phyloP scores from a whole-genome alignment of 2,888 invertebrate genomes.

The Morpho deidamia region DNA sequence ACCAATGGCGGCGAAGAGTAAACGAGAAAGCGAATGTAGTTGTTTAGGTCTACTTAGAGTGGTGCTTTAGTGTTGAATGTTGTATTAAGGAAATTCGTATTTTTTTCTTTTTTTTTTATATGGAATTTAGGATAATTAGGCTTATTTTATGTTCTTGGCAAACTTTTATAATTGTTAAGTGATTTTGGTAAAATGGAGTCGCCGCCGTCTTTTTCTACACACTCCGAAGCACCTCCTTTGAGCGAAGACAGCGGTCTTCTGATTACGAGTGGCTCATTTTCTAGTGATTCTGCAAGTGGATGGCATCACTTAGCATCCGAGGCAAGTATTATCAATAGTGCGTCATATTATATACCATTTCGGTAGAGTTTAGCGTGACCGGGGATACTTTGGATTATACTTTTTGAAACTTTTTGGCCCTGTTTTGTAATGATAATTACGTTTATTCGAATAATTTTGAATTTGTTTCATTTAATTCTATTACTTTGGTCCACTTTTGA shows the following conservation, averaged over 20 bases:
- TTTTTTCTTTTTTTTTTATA: constrained; percentile 34
- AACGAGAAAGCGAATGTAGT: constrained; percentile 18
- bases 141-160: constrained; percentile 42
- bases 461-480: background rate
- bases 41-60: constrained; percentile 15
- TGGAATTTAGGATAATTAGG: constrained; percentile 33
- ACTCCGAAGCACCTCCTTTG: constrained; percentile 84
- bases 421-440: background rate
- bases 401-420: constrained; percentile 12
- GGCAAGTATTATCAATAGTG: constrained; percentile 55
- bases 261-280: constrained; percentile 85
- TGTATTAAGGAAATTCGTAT: constrained; percentile 31
- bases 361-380: constrained; percentile 1
- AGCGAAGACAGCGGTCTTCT: constrained; percentile 88
- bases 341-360: constrained; percentile 11
- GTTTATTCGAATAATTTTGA: background rate
- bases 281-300: constrained; percentile 84
- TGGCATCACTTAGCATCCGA: constrained; percentile 83
- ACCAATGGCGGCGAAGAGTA: constrained; percentile 8
- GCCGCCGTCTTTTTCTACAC: constrained; percentile 85
- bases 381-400: constrained; percentile 2
- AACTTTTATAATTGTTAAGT: constrained; percentile 32
- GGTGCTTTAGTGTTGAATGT: constrained; percentile 25
- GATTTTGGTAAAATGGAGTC: constrained; percentile 82
- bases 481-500: background rate